A percentile compares a stretch with the other conserved stretches of the same genome.
Conservation (phyloP, 2,888 invertebrate species). For the Drosophila kanekoi region DNA sequence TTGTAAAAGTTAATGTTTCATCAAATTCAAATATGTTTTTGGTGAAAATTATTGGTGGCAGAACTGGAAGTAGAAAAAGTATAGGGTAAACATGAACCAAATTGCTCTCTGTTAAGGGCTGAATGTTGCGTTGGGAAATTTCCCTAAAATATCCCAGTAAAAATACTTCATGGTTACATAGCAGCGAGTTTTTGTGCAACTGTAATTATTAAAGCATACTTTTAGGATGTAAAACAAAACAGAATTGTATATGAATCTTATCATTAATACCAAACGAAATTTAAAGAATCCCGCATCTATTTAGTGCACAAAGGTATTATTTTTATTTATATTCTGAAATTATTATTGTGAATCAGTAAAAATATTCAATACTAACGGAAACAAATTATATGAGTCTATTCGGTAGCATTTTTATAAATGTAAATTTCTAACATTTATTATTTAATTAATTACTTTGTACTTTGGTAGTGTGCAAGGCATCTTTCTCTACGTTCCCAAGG, state of each 20-base stretch:
- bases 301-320: not conserved
- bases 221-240: constrained; percentile 5
- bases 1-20: no score
- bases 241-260: not conserved
- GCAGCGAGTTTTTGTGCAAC: constrained; percentile 4
- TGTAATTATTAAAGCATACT: constrained; percentile 17
- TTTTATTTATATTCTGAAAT: no score
- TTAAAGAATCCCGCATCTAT: no score
- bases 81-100: not conserved
- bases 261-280: no score
- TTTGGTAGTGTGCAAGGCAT: not conserved
- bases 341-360: no score
- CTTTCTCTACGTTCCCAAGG: not conserved
- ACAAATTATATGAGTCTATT: no score
- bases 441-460: not conserved
- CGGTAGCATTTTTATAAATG: not conserved
- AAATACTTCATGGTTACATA: not conserved
- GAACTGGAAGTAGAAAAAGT: not conserved
- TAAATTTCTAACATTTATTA: not conserved
- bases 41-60: not conserved
- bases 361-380: no score
- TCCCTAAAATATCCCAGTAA: constrained; percentile 13
- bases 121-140: constrained; percentile 18
- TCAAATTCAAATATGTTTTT: not conserved
- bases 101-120: constrained; percentile 21